phyloP scores from a whole-genome alignment of 2,113 vertebrate species.

The Oncorhynchus mykiss region DNA sequence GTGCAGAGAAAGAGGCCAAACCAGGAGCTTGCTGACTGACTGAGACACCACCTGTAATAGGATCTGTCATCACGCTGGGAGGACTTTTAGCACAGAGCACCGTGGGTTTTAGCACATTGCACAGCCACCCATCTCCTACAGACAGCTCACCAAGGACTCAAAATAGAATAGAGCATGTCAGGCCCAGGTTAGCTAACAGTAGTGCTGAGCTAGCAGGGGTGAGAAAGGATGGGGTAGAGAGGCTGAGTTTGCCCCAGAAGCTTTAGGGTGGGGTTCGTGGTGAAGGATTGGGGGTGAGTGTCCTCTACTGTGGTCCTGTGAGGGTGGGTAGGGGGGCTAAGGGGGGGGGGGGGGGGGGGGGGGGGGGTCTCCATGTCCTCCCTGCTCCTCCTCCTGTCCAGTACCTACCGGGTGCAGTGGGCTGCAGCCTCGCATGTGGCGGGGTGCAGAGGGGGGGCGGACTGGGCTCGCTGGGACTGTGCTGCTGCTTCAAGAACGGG shows the following conservation, averaged over 20 bases:
- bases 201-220: neutral
- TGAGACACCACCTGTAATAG: too few species aligned
- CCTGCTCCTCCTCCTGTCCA: conserved; percentile 25
- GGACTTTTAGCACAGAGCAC: too few species aligned
- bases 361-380: neutral
- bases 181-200: too few species aligned
- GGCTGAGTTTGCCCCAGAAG: neutral
- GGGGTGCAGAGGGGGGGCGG: conserved; percentile 73
- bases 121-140: too few species aligned
- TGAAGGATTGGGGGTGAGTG: neutral
- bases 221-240: neutral
- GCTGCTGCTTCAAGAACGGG: conserved; percentile 97
- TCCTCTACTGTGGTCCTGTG: neutral
- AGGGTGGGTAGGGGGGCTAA: conserved; percentile 6
- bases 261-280: neutral
- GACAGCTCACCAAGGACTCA: too few species aligned
- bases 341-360: neutral
- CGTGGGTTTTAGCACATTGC: too few species aligned
- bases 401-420: conserved; percentile 74
- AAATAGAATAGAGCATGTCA: too few species aligned
- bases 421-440: conserved; percentile 64
- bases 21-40: too few species aligned
- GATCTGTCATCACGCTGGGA: too few species aligned
- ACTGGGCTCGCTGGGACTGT: conserved; percentile 82
- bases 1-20: too few species aligned